These are phyloP conservation scores for Timema cristinae DNA, from an alignment of 2,888 invertebrate genomes.

Conservation along the genomic window DNA sequence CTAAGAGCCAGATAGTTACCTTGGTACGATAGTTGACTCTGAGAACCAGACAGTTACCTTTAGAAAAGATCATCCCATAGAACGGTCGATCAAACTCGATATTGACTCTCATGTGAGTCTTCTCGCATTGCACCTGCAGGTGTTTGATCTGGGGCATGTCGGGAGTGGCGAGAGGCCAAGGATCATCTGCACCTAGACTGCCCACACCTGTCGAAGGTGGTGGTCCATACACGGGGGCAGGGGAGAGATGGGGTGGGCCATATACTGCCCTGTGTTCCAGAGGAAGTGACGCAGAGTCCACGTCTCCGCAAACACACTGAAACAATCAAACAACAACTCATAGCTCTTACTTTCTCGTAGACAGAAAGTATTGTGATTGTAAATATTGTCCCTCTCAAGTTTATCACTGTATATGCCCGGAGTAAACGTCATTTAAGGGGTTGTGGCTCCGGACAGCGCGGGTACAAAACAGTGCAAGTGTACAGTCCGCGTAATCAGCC, in stretches of 20 bases:
- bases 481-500: no score
- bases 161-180: constrained; percentile 83
- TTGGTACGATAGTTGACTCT: no score
- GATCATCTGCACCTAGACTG: constrained; percentile 60
- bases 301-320: constrained; percentile 71
- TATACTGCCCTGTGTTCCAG: constrained; percentile 64
- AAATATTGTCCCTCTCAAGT: no score
- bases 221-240: constrained; percentile 38
- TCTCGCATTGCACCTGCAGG: constrained; percentile 91
- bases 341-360: no score
- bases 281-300: constrained; percentile 58
- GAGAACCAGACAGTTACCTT: constrained; percentile 52
- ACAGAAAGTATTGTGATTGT: no score
- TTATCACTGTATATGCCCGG: no score
- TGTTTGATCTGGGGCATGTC: constrained; percentile 93
- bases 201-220: constrained; percentile 43
- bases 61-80: constrained; percentile 94
- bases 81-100: constrained; percentile 93
- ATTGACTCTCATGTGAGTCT: constrained; percentile 92
- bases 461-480: no score
- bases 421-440: no score
- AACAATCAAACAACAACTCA: constrained; percentile 33
- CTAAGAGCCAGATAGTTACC: constrained; percentile 46
- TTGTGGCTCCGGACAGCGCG: no score
- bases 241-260: constrained; percentile 37